Base-by-base conservation (phyloP, 2,888 invertebrate species). In the Euclidia mi region DNA sequence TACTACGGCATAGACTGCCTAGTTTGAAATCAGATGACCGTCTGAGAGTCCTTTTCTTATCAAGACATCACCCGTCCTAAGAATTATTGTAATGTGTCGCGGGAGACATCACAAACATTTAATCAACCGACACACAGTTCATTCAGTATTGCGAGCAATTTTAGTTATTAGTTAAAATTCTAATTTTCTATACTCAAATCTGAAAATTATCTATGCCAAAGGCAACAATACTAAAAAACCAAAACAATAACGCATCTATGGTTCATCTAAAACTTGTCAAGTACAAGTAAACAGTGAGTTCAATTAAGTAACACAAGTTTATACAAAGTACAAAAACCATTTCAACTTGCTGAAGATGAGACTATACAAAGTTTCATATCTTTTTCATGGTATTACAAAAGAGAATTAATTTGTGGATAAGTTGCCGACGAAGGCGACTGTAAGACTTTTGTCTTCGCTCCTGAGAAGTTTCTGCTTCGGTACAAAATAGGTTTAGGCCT, bases 361-460 rank as follows among this genome's bases (percentile, higher is more conserved):
- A 50, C n/a, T 48, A 53, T 37, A 35, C 17, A 56, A 77, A 79
- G 45, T 78, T 78, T 70, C 73, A 79, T 75, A 67, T 70, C 71
- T 75, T 76, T 76, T 76, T 69, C 73, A 69, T 68, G 65, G 68
- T 65, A 67, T 66, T 71, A 79, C 79, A 76, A 66, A 68, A 64
- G 78, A 49, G 62, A 76, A 71, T n/a, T 79, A 78, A 80, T 78
- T 78, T 71, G 61, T 56, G 66, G 47, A 41, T 60, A 62, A 56
- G 55, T 65, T 67, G 20, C 49, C 46, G 47, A 56, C 52, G 56
- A 63, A 55, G 65, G 57, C 46, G 44, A 52, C 57, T 25, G 62
- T 58, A 42, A 56, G 55, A 76, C 73, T 77, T 74, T 69, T 69
- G 69, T 71, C 60, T 57, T 40, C 3, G 20, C 55, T 52, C 28